Percentiles rank a stretch among this genome's conserved stretches.
These are phyloP conservation scores for Hemaris fuciformis DNA, from an alignment of 2,888 invertebrate genomes.

Conservation along the genomic window DNA sequence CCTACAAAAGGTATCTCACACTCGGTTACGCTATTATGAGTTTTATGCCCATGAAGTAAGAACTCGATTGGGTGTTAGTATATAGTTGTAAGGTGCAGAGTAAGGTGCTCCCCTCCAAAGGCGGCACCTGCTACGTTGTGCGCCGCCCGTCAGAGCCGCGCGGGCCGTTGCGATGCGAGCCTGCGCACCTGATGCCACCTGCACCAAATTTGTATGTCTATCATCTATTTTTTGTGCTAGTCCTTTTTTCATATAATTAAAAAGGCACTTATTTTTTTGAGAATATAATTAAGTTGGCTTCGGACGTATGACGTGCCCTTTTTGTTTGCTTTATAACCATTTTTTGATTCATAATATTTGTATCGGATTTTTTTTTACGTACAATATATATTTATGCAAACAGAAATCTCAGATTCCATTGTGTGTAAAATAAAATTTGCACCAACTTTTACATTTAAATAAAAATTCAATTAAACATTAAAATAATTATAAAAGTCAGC, in stretches of 20 bases:
- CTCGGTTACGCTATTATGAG: constrained; percentile 20
- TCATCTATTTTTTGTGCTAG: constrained; percentile 6
- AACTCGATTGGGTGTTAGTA: constrained; percentile 21
- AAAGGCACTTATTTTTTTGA: background rate
- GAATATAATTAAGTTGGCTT: background rate
- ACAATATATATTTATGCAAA: too few species aligned
- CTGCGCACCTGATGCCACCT: constrained; percentile 70
- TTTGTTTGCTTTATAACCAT: background rate
- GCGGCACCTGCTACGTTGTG: constrained; percentile 75
- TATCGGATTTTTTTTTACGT: background rate
- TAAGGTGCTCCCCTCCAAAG: constrained; percentile 80
- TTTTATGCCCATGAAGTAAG: constrained; percentile 30
- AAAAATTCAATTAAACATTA: background rate
- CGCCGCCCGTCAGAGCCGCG: constrained; percentile 74
- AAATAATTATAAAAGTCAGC: background rate
- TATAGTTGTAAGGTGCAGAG: constrained; percentile 71
- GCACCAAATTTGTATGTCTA: constrained; percentile 25
- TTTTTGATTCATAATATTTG: too few species aligned
- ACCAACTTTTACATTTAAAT: background rate
- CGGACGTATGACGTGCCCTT: background rate
- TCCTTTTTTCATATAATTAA: constrained; percentile 5
- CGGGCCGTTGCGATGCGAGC: constrained; percentile 55
- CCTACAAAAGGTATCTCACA: constrained; percentile 52
- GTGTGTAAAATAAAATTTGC: background rate
- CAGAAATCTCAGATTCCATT: background rate